Base-by-base conservation (phyloP, 2,113 vertebrate genomes). In the Chlamydotis undulata region DNA sequence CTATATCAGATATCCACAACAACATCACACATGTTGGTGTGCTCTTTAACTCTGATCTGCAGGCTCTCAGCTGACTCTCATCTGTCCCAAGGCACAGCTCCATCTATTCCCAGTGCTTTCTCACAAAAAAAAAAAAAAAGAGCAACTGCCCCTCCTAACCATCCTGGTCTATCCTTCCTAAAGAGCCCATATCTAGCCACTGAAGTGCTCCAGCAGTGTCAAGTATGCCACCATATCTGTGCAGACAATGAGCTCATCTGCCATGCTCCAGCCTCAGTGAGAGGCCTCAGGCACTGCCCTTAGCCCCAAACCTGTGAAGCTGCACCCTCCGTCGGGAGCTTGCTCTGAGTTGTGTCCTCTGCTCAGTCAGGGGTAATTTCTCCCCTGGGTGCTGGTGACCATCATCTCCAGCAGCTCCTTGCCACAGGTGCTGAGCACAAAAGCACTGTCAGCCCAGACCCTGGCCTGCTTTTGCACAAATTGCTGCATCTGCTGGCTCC, bases 321-420 rank as follows among this genome's bases (percentile, higher is more conserved):
- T 77, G 24, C 37, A 52, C 28, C 14, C 4, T 75, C 35, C 47
- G 50, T 63, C 5, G 1, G 47, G 29, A 75, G 31, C 31, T 35
- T 53, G 37, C 49, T 37, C 37, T 49, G 37, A 29, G 31, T 25
- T 49, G 49, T 24, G 17, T 22, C 63, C 39, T 50, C 53, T 47
- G 24, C 68, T 18, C 16, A 55, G 37, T 9, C 35, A 29, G 29
- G 11, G 37, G 18, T 19, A 45, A 26, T 50, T 59, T 60, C 59
- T 55, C 26, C 22, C 3, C 28, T 0, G 0, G 28, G 9, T 26
- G 21, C 53, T 64, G 43, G 28, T 21, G 10, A 71, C 26, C 47
- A 49, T 23, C 10, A 49, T 23, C 10, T 67, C 28, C 5, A 6
- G 43, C 63, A 87, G 41, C 29, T 79, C 52, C 35, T 55, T 63